Conservation (phyloP, 2,888 invertebrate species). For the Philereme vetulata region DNA sequence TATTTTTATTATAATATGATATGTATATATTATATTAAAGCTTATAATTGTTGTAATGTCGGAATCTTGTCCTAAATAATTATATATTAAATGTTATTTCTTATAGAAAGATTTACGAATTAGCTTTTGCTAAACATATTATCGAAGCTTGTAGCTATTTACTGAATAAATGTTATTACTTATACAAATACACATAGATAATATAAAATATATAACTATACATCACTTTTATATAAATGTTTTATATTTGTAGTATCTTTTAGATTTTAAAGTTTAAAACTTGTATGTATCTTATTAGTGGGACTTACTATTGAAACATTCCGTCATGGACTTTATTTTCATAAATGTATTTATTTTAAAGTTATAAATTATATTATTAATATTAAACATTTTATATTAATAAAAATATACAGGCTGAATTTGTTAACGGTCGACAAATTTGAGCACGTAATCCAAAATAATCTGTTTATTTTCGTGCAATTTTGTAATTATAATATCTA, state of each 20-base stretch:
- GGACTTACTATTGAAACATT: neutral
- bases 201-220: constrained; percentile 2
- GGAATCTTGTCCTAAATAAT: neutral
- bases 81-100: constrained; percentile 12
- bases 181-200: constrained; percentile 20
- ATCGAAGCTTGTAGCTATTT: constrained; percentile 27
- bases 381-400: neutral
- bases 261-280: constrained; percentile 9
- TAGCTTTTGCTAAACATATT: constrained; percentile 34
- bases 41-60: neutral
- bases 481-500: too few species aligned
- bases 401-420: too few species aligned
- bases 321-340: neutral
- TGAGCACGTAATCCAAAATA: too few species aligned
- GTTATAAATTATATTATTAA: neutral
- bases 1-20: neutral
- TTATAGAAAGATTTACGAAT: constrained; percentile 20
- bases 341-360: neutral
- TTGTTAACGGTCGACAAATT: too few species aligned
- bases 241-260: constrained; percentile 7
- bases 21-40: neutral
- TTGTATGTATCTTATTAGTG: neutral
- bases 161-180: constrained; percentile 2
- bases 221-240: constrained; percentile 12
- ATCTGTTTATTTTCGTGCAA: too few species aligned